Conservation (phyloP, 2,888 invertebrate genomes). For the Thelaira solivaga region DNA sequence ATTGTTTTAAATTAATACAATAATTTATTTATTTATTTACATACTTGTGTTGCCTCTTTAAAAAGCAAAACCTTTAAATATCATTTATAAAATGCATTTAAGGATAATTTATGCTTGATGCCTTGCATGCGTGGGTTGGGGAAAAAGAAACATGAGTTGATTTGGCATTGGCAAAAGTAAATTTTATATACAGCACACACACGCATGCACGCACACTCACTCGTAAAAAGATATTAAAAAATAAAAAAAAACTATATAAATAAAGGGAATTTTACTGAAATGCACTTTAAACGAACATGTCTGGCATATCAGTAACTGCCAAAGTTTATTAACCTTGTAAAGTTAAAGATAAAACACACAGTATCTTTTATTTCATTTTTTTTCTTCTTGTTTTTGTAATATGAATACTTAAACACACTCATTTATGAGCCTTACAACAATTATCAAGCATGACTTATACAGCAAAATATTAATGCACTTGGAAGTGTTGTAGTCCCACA, state of each 20-base stretch:
- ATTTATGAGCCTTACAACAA: constrained; percentile 5
- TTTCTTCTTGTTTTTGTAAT: no score
- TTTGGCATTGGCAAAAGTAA: constrained; percentile 23
- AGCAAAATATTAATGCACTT: constrained; percentile 1
- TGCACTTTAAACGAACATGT: constrained; percentile 23
- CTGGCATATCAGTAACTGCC: constrained; percentile 34
- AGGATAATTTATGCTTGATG: constrained; percentile 52
- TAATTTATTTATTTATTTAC: constrained; percentile 31
- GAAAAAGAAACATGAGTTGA: constrained; percentile 4
- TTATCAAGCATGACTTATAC: constrained; percentile 25
- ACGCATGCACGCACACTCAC: no score
- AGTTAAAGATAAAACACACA: constrained; percentile 31
- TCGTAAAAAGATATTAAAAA: not conserved
- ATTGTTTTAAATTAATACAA: constrained; percentile 60
- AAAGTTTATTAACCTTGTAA: constrained; percentile 56
- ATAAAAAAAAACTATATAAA: constrained; percentile 3
- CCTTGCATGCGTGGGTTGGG: constrained; percentile 29
- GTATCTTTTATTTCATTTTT: no score
- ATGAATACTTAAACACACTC: not conserved
- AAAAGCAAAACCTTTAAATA: constrained; percentile 6
- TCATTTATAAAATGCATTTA: constrained; percentile 27
- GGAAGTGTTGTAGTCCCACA: not conserved
- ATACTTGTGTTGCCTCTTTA: constrained; percentile 5
- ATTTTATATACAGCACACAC: no score
- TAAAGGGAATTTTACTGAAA: constrained; percentile 32